A percentile compares a stretch with the other conserved stretches of the same genome.
Evolutionary conservation across 2,113 vertebrate genomes (phyloP).

Genomic region (Gobio gobio): DNA sequence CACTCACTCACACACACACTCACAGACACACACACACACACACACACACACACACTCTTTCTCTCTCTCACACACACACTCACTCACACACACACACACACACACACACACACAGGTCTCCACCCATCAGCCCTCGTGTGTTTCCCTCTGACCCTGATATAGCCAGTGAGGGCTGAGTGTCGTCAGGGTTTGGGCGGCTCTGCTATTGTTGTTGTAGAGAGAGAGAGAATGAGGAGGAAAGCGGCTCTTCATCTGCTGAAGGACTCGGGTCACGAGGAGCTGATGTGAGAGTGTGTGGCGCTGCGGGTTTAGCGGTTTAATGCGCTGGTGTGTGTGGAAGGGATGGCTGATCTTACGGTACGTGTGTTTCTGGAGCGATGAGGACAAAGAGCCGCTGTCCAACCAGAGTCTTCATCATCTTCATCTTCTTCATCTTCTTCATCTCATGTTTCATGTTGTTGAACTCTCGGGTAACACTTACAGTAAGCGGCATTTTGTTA

Average conservation of each 20-base stretch:
- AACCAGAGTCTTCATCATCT: no score
- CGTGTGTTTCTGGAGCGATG: constrained; percentile 22
- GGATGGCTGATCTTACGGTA: constrained; percentile 64
- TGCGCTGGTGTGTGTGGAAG: constrained; percentile 62
- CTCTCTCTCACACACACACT: constrained; percentile 15
- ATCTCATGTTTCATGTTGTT: not conserved
- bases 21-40: not conserved
- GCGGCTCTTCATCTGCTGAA: not conserved
- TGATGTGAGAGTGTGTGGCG: constrained; percentile 12
- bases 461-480: not conserved
- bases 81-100: constrained; percentile 34
- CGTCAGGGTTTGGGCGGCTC: constrained; percentile 64
- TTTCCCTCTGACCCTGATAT: constrained; percentile 67
- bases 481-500: no score
- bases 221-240: constrained; percentile 27
- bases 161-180: constrained; percentile 54
- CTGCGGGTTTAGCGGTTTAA: constrained; percentile 15
- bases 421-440: no score
- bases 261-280: constrained; percentile 59
- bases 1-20: constrained; percentile 15
- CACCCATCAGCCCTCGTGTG: constrained; percentile 18
- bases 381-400: constrained; percentile 15
- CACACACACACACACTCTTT: not conserved
- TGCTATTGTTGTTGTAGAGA: constrained; percentile 71
- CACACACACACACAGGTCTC: constrained; percentile 33